A percentile compares a stretch with the other conserved stretches of the same genome.
These are phyloP conservation scores for Microplitis manilae DNA, from an alignment of 2,888 invertebrate genomes.

Conservation along the genomic window DNA sequence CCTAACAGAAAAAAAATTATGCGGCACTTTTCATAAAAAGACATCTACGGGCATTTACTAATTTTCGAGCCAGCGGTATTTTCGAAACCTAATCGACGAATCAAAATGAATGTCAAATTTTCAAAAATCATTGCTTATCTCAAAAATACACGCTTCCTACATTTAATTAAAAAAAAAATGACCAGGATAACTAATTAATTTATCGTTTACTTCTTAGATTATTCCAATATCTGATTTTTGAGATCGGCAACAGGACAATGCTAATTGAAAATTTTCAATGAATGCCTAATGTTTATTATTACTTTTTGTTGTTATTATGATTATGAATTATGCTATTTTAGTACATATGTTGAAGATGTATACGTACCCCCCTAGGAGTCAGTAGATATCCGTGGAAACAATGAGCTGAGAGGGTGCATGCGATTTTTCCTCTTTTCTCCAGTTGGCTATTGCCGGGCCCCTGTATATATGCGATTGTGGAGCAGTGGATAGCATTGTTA, in stretches of 20 bases:
- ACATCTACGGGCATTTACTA: too few species aligned
- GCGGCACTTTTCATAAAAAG: too few species aligned
- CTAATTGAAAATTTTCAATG: neutral
- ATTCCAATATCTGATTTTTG: too few species aligned
- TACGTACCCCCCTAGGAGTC: conserved; percentile 44
- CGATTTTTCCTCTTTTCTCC: conserved; percentile 35
- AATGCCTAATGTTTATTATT: neutral
- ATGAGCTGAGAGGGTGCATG: conserved; percentile 62
- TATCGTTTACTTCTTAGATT: too few species aligned
- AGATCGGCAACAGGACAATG: neutral
- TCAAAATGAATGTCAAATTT: too few species aligned
- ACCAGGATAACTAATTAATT: too few species aligned
- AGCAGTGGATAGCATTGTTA: conserved; percentile 68
- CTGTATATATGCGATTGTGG: conserved; percentile 66
- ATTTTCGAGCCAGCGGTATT: too few species aligned
- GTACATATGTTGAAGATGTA: conserved; percentile 7
- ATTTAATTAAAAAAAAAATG: too few species aligned
- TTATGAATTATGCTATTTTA: conserved; percentile 20
- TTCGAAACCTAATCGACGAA: too few species aligned
- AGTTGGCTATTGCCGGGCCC: conserved; percentile 43
- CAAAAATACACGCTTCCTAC: too few species aligned
- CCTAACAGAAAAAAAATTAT: too few species aligned
- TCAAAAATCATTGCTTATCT: too few species aligned
- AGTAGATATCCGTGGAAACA: conserved; percentile 66
- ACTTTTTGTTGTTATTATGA: conserved; percentile 4